These are phyloP conservation scores for Malacoraja senta DNA, from an alignment of 2,797 vertebrate species.

Conservation along the genomic window DNA sequence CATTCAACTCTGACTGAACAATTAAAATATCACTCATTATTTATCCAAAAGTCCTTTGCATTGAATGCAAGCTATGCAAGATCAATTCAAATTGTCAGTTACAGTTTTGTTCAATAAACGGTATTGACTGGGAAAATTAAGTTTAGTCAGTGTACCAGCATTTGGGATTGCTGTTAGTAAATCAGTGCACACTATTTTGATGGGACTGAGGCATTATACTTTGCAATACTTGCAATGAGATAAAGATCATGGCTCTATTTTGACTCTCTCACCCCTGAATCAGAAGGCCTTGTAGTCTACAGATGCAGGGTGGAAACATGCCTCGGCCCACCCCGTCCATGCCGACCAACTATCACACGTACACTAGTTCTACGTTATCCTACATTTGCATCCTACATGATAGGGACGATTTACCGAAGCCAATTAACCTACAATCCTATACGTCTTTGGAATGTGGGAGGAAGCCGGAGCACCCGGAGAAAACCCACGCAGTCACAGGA, in stretches of 20 bases:
- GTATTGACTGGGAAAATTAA: background rate
- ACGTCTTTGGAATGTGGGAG: too few relatives aligned
- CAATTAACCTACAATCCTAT: too few relatives aligned
- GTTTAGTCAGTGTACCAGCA: background rate
- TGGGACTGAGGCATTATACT: background rate
- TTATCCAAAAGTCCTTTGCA: background rate
- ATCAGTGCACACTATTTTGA: background rate
- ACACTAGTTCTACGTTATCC: too few relatives aligned
- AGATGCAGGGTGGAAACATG: too few relatives aligned
- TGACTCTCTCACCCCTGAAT: background rate
- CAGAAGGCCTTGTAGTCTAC: background rate
- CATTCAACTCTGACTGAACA: background rate
- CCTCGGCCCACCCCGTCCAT: too few relatives aligned
- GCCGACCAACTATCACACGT: too few relatives aligned
- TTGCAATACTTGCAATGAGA: too few relatives aligned
- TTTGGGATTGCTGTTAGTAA: background rate
- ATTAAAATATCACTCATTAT: constrained; percentile 5
- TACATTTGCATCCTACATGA: too few relatives aligned
- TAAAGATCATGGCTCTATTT: background rate
- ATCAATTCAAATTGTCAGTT: background rate
- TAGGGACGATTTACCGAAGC: too few relatives aligned
- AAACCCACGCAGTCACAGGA: too few relatives aligned
- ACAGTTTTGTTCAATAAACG: background rate
- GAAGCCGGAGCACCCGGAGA: too few relatives aligned
- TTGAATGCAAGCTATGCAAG: constrained; percentile 8